Evolutionary conservation across 1,140 invertebrate species (phyloP).

Genomic region (Hormaphis cornu): DNA sequence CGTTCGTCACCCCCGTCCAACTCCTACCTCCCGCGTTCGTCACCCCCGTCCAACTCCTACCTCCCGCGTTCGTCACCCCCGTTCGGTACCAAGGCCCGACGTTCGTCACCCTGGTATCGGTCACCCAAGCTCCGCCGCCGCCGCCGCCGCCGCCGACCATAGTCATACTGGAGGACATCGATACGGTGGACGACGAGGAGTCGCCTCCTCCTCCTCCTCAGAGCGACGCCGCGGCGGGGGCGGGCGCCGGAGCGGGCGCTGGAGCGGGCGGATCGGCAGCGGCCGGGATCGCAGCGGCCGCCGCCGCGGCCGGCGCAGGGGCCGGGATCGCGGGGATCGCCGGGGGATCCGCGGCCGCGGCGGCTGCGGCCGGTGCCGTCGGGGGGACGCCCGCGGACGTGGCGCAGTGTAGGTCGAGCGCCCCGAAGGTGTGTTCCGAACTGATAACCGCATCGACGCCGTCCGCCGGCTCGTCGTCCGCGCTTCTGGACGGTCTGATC

Average conservation of each 20-base stretch:
- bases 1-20: neutral
- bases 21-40: neutral
- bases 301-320: neutral
- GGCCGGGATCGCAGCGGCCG: neutral
- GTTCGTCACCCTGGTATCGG: neutral
- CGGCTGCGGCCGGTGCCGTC: neutral
- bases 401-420: neutral
- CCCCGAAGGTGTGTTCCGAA: constrained; percentile 3
- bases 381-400: neutral
- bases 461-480: neutral
- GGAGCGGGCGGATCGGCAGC: constrained; percentile 11
- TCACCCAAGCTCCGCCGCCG: constrained; percentile 7
- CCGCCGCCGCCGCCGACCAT: constrained; percentile 37
- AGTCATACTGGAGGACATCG: constrained; percentile 34
- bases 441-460: neutral
- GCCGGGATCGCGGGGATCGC: neutral
- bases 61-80: neutral
- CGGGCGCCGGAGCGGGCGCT: neutral
- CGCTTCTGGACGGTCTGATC: constrained; percentile 34
- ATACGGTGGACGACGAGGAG: constrained; percentile 12
- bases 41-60: neutral
- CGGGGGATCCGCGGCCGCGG: neutral
- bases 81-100: neutral
- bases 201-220: constrained; percentile 10
- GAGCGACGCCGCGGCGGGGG: constrained; percentile 23